phyloP scores from a whole-genome alignment of 2,113 vertebrate species.

The Pseudonaja textilis region DNA sequence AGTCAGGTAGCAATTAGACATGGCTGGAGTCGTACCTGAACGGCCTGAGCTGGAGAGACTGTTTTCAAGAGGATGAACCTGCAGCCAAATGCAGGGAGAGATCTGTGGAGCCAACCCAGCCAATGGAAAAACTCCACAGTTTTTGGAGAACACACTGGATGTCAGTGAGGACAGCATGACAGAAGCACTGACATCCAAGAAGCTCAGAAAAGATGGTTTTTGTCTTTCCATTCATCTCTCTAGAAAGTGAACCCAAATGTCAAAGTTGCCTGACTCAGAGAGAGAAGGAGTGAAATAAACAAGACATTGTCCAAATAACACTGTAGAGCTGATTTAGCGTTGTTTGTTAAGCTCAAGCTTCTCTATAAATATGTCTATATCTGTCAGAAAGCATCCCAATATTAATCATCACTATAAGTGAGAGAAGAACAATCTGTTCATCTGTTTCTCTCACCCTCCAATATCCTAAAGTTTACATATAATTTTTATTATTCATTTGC shows the following conservation, averaged over 20 bases:
- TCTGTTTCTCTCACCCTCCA: neutral
- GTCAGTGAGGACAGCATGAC: no score
- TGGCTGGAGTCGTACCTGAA: neutral
- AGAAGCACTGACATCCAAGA: neutral
- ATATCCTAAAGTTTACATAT: neutral
- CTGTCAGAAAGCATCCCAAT: neutral
- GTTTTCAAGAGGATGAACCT: neutral
- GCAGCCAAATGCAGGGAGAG: neutral
- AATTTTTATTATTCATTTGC: neutral
- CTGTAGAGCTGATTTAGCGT: neutral
- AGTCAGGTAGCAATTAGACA: neutral
- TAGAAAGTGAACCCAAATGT: neutral
- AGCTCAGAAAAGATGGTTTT: neutral
- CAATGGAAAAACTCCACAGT: neutral
- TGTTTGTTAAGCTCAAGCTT: neutral
- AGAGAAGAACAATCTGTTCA: neutral
- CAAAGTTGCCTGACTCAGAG: neutral
- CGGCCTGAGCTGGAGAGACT: neutral
- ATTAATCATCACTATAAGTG: neutral
- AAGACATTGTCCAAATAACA: neutral
- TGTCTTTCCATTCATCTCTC: neutral
- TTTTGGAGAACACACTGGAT: neutral
- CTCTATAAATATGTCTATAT: neutral
- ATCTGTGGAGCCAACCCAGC: neutral
- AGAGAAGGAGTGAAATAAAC: neutral